Percentiles rank a stretch among this genome's conserved stretches.
These are phyloP conservation scores for Ptilodon capucinus DNA, from an alignment of 2,888 invertebrate species.

Conservation along the genomic window DNA sequence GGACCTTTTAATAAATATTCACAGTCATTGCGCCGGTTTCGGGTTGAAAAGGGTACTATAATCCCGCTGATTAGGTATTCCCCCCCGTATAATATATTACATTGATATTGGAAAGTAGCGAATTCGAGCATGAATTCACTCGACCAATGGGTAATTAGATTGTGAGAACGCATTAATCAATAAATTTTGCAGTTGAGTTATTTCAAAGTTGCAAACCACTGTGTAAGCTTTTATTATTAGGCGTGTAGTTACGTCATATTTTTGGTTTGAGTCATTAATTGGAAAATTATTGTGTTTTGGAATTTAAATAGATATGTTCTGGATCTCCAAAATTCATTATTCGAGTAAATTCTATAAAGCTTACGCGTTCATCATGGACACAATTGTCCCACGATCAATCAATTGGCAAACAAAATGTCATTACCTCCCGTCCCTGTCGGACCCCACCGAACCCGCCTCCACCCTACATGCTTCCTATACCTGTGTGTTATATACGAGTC, in stretches of 20 bases:
- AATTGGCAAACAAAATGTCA: conserved; percentile 44
- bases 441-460: conserved; percentile 16
- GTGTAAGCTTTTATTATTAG: background rate
- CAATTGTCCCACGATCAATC: conserved; percentile 39
- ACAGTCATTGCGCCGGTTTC: conserved; percentile 32
- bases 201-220: background rate
- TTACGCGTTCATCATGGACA: conserved; percentile 17
- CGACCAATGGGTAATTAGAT: conserved; percentile 21
- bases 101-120: conserved; percentile 17
- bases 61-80: conserved; percentile 36
- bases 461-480: conserved; percentile 12
- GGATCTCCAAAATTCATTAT: too few relatives aligned
- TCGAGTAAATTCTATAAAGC: too few relatives aligned
- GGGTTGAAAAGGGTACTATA: conserved; percentile 37
- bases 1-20: conserved; percentile 35
- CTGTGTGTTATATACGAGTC: background rate
- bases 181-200: conserved; percentile 2
- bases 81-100: conserved; percentile 13
- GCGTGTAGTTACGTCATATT: too few relatives aligned
- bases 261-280: too few relatives aligned
- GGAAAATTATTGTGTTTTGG: background rate
- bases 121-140: conserved; percentile 14
- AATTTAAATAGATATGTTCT: too few relatives aligned
- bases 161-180: conserved; percentile 11
- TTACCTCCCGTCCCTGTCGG: conserved; percentile 23